Percentiles rank a stretch among this genome's conserved stretches.
Evolutionary conservation across 64 coral and sea anemone genomes (phyloP).

Genomic region (Montipora foliosa): DNA sequence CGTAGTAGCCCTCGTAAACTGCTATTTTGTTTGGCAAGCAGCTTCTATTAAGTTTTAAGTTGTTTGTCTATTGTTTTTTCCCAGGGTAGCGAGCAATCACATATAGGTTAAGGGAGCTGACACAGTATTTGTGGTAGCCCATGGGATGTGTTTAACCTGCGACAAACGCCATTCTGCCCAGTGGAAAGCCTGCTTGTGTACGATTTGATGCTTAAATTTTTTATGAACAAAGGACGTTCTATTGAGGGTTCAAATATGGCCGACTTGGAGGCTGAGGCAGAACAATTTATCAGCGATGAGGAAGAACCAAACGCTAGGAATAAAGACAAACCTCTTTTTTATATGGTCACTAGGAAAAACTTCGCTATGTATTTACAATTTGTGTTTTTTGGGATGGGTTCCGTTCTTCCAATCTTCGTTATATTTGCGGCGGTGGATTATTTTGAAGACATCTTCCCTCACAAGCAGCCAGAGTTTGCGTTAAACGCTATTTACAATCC

Average conservation of each 20-base stretch:
- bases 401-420: conserved; percentile 86
- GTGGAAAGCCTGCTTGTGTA: too few relatives aligned
- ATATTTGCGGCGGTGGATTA: conserved; percentile 94
- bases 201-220: conserved; percentile 3
- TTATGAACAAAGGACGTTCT: neutral
- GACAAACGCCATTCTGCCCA: too few relatives aligned
- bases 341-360: conserved; percentile 76
- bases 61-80: too few relatives aligned
- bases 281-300: conserved; percentile 84
- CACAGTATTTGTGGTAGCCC: too few relatives aligned
- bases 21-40: too few relatives aligned
- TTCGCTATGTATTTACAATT: conserved; percentile 89
- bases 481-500: conserved; percentile 93
- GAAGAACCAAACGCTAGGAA: conserved; percentile 20
- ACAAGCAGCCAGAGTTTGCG: conserved; percentile 89
- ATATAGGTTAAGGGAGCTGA: too few relatives aligned
- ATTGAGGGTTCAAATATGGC: conserved; percentile 64
- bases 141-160: too few relatives aligned
- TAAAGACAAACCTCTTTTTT: conserved; percentile 71
- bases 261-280: conserved; percentile 81
- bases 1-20: too few relatives aligned
- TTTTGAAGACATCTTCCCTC: conserved; percentile 90
- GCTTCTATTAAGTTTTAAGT: too few relatives aligned
- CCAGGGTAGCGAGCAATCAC: too few relatives aligned
- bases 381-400: conserved; percentile 91